These are phyloP conservation scores for Gavialis gangeticus DNA, from an alignment of 2,113 vertebrate genomes.

Conservation along the genomic window DNA sequence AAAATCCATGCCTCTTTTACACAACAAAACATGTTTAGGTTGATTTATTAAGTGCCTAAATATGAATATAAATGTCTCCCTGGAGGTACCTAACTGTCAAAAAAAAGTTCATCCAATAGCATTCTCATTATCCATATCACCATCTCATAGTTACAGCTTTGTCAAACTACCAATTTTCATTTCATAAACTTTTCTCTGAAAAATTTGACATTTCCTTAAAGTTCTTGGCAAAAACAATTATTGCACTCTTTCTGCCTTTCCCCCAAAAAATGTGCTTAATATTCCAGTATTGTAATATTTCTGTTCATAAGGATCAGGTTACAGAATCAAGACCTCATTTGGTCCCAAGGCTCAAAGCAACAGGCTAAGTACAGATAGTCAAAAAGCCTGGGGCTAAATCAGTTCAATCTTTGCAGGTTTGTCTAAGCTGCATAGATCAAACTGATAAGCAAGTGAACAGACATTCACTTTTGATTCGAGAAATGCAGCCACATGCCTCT, in stretches of 20 bases:
- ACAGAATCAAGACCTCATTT: neutral
- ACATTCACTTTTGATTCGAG: no score
- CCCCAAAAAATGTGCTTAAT: neutral
- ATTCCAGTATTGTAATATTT: neutral
- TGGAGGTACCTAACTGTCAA: neutral
- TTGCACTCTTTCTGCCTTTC: neutral
- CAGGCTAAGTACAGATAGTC: no score
- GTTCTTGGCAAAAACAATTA: neutral
- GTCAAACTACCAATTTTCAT: neutral
- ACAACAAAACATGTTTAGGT: no score
- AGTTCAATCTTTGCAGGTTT: no score
- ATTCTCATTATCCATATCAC: neutral
- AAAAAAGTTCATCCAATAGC: neutral
- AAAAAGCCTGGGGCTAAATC: no score
- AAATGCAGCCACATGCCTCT: no score
- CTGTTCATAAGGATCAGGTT: neutral
- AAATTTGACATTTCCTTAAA: neutral
- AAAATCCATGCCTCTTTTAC: no score
- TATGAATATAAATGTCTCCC: neutral
- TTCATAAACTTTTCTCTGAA: neutral
- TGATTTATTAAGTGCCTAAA: neutral
- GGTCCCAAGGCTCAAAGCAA: neutral
- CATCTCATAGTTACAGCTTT: neutral
- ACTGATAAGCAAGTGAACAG: no score
- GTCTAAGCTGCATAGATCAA: no score